Evolutionary conservation across 1,140 invertebrate species (phyloP), one percentile per base, ranked within the genome.

Genomic region (Cyclina sinensis): DNA sequence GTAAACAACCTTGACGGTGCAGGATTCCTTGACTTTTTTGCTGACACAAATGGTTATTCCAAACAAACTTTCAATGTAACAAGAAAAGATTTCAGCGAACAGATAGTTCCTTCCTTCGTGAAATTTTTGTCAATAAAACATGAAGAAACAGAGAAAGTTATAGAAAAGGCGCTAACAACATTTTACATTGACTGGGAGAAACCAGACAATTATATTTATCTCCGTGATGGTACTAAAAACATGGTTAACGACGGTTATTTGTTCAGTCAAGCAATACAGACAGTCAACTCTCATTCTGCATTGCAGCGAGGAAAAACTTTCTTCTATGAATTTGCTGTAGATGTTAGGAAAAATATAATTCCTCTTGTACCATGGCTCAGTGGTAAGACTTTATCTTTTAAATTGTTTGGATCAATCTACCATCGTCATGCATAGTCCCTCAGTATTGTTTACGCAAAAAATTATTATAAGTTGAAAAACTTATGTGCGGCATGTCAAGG

Each of bases 231-330:
- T 51, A 39, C 87, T 30, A 21, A 65, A 12, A 68, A 88, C 37
- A 51, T 91, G 51, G 65, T 73, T 14, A 78, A 82, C 35, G 91
- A 91, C 46, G 81, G 62, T 24, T 37, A 57, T 18, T 89, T 91
- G 24, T 87, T 85, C 16, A 65, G 70, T 0, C 89, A 83, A 4
- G 80, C 87, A 2, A 48, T 84, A 2, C 32, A 80, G 18, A 79
- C 76, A 5, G 89, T 78, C 0, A 32, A 68, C 16, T 46, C 78
- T 0, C 91, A 90, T 65, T 35, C 82, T 7, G 12, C 51, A 27
- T 24, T 68, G 18, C 37, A 70, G 3, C 21, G 30, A 39, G 73
- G 48, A 9, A 65, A 68, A 1, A 90, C 89, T 1, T 91, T 86
- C 51, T 78, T 90, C 0, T 85, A 87, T 24, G 54, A 82, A 43